Evolutionary conservation across 30 jellyfish, hydroid and myxozoan genomes (phyloP).

Genomic region (Calvadosia cruxmelitensis): DNA sequence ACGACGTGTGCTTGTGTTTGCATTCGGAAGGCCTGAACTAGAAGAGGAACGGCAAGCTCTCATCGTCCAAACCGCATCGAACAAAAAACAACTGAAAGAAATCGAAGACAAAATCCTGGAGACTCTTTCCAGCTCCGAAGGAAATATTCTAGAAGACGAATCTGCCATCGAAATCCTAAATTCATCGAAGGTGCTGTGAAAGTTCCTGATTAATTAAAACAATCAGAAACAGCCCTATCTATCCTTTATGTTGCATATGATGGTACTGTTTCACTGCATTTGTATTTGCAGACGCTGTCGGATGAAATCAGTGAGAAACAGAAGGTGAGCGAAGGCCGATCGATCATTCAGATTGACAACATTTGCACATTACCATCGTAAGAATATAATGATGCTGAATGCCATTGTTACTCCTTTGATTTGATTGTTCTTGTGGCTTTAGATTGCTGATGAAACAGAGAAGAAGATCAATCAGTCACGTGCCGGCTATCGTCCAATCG

Average conservation of each 20-base stretch:
- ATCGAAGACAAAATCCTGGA: slow-evolving; percentile 83
- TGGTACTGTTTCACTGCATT: background rate
- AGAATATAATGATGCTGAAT: too few species aligned
- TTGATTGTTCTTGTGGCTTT: too few species aligned
- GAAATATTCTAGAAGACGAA: slow-evolving; percentile 90
- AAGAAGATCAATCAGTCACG: slow-evolving; percentile 92
- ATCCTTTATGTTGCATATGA: background rate
- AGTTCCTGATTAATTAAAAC: background rate
- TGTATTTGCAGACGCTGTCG: slow-evolving; percentile 45
- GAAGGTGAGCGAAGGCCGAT: slow-evolving; percentile 30
- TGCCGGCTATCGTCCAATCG: slow-evolving; percentile 92
- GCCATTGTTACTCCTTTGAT: too few species aligned
- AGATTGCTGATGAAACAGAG: slow-evolving; percentile 98
- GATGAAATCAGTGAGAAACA: slow-evolving; percentile 90
- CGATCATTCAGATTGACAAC: background rate
- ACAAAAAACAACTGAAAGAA: slow-evolving; percentile 76
- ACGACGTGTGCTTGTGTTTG: background rate
- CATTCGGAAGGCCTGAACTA: slow-evolving; percentile 73
- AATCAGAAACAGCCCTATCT: background rate
- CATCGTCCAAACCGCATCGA: slow-evolving; percentile 83
- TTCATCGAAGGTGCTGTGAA: slow-evolving; percentile 58
- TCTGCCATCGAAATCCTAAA: slow-evolving; percentile 76
- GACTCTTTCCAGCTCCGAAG: slow-evolving; percentile 87
- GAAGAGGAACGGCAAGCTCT: slow-evolving; percentile 96
- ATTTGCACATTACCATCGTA: background rate